Evolutionary conservation across 2,888 invertebrate genomes (phyloP), one percentile per base, ranked within the genome.

Genomic region (Lapara coniferarum): DNA sequence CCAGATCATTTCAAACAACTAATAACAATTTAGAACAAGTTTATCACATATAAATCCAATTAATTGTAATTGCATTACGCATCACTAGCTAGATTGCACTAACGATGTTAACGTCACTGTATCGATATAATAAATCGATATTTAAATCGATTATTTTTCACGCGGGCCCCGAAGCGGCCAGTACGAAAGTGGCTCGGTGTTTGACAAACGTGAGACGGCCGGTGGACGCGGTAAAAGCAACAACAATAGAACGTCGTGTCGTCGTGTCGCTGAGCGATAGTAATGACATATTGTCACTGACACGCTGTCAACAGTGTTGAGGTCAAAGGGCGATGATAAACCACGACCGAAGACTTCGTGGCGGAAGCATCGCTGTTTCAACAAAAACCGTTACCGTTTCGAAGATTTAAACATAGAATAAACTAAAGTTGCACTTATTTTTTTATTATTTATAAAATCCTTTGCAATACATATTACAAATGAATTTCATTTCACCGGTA

Each of bases 171-270:
- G 66, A 58, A 10, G 52, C 57, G 52, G 16, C 58, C 51, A n/a
- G 52, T 52, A 19, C 58, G 52, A 66, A 57, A 51, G 69, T 53
- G 19, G 25, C 19, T 51, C 51, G 30, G 13, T 49, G 69, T 66
- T 58, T 66, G 69, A 66, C 66, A 55, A 8, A 7, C 37, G 37
- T 37, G 37, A 4, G 57, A 63, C 59, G 53, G 59, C 69, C 66
- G 57, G 68, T 37, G 49, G 53, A 44, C 66, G 55, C 66, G 69
- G 69, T 30, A 69, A 69, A 69, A 53, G 66, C 30, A 52, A 51
- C 58, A 14, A 67, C 66, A 67, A 66, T 69, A 66, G 69, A 37
- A 16, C 67, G 53, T 56, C 53, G 56, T 14, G 16, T 13, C 46
- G 55, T 44, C n/a, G n/a, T n/a, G n/a, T n/a, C n/a, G 16, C 52